Evolutionary conservation across 2,888 invertebrate genomes (phyloP).

Genomic region (Clusia tigrina): DNA sequence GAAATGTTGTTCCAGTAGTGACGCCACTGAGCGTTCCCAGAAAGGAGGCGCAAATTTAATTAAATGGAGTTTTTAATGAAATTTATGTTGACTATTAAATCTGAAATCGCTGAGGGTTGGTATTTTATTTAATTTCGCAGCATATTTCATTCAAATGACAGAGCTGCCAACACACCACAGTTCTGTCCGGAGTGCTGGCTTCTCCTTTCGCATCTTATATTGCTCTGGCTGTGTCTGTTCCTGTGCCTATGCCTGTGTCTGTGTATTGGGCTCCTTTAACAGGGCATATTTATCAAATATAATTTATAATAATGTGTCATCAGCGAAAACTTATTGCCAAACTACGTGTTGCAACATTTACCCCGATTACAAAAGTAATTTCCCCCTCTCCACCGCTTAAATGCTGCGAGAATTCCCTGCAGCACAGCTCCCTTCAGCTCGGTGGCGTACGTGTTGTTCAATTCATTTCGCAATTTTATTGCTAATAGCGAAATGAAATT

Average conservation of each 20-base stretch:
- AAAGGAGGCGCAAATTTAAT: too few relatives aligned
- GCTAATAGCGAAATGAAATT: constrained; percentile 51
- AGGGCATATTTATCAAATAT: not conserved
- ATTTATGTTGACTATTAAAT: not conserved
- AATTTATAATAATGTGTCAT: constrained; percentile 16
- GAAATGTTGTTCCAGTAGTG: too few relatives aligned
- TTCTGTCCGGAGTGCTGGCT: too few relatives aligned
- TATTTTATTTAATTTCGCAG: too few relatives aligned
- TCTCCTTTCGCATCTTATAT: too few relatives aligned
- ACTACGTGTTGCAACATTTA: constrained; percentile 9
- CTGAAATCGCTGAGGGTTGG: too few relatives aligned
- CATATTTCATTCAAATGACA: too few relatives aligned
- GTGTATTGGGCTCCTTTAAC: not conserved
- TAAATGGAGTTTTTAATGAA: not conserved
- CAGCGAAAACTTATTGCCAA: constrained; percentile 12
- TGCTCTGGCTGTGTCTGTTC: not conserved
- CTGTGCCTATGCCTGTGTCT: not conserved
- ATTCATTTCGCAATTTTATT: constrained; percentile 45
- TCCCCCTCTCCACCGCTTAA: not conserved
- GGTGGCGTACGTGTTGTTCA: constrained; percentile 34
- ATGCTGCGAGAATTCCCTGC: not conserved
- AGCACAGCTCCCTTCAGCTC: constrained; percentile 2
- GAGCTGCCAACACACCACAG: too few relatives aligned
- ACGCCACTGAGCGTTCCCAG: too few relatives aligned
- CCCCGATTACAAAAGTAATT: not conserved